Evolutionary conservation across 2,113 vertebrate species (phyloP), one percentile per base, ranked within the genome.

Genomic region (Gymnarchus niloticus): DNA sequence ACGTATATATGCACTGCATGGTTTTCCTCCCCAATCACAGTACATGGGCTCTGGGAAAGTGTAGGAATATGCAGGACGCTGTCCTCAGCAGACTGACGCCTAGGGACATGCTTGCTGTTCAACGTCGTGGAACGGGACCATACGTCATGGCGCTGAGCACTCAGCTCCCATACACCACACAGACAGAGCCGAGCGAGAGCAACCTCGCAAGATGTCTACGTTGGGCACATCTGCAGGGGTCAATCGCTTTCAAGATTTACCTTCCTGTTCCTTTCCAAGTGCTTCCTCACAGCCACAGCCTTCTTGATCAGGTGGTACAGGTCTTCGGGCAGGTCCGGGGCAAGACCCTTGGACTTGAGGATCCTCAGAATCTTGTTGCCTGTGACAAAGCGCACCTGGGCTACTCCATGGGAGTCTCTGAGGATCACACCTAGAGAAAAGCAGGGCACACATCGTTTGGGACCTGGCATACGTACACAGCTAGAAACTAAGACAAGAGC

Each of bases 271-370:
- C 98, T 97, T 92, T 99, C 98, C 89, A 99, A 95, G 91, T 99
- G 98, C 88, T 99, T 99, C 73, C 98, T 95, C 90, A 99, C 96
- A 51, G 98, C 98, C 52, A 99, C 98, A 3, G 97, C 98, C 92
- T 99, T 99, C 95, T 99, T 99, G 92, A 99, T 99, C 89, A 99
- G 94, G 91, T 99, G 98, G 90, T 99, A 99, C 23, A 99, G 96
- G 90, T 99, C 98, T 92, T 99, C 98, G 0, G 98, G 98, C 78
- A 99, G 96, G 88, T 99, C 97, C 52, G 98, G 97, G 54, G 98
- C 97, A 89, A 99, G 93, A 65, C 98, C 98, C 90, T 98, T 99
- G 0, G 97, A 96, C 91, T 99, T 99, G 5, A 99, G 96, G 91
- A 99, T 99, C 89, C 98, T 95, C 88, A 99, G 91, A 88, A 99